Percentiles rank a stretch among this genome's conserved stretches.
Conservation (phyloP, 2,888 invertebrate species). For the Drosophila bunnanda region DNA sequence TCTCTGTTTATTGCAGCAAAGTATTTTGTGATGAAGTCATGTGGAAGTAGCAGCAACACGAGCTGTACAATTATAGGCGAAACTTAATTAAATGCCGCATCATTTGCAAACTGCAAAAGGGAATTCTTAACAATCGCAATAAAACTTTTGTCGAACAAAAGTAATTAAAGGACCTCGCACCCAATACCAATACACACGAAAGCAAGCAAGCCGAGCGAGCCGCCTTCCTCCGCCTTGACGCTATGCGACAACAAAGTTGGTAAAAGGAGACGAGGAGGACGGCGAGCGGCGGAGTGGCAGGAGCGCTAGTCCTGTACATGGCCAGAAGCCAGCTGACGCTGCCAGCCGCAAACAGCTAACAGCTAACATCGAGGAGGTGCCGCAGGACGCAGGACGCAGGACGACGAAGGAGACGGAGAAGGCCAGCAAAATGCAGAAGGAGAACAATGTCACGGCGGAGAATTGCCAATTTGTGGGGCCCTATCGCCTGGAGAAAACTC, state of each 20-base stretch:
- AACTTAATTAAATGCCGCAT: constrained; percentile 57
- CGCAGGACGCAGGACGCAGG: constrained; percentile 23
- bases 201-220: constrained; percentile 3
- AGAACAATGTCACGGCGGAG: constrained; percentile 86
- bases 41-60: constrained; percentile 39
- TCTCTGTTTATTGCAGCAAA: constrained; percentile 19
- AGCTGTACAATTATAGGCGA: constrained; percentile 48
- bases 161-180: constrained; percentile 57
- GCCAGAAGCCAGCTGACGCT: constrained; percentile 58
- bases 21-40: constrained; percentile 50
- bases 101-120: constrained; percentile 52
- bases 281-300: constrained; percentile 18
- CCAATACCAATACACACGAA: constrained; percentile 21
- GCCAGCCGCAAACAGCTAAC: constrained; percentile 62
- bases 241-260: constrained; percentile 66
- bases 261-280: constrained; percentile 34
- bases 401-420: constrained; percentile 30
- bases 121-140: constrained; percentile 60
- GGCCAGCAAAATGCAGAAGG: constrained; percentile 85
- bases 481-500: constrained; percentile 98
- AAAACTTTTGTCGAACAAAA: constrained; percentile 70
- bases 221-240: constrained; percentile 44
- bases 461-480: constrained; percentile 98
- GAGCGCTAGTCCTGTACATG: constrained; percentile 51
- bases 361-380: constrained; percentile 43